Evolutionary conservation across 1,140 invertebrate genomes (phyloP), one percentile per base, ranked within the genome.

Genomic region (Cotesia vestalis): DNA sequence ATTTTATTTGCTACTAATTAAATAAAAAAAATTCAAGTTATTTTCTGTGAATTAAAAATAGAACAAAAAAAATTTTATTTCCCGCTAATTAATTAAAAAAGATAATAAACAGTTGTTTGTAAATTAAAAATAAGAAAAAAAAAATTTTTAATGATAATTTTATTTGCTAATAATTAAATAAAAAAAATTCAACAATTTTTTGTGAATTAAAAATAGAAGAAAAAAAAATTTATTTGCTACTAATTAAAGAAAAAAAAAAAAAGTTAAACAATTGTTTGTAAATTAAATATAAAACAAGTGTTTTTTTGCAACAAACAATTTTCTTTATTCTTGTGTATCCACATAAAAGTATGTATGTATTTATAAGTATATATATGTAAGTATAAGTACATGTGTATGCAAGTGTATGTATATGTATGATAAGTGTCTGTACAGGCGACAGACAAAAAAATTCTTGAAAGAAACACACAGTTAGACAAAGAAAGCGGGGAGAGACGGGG

Each of bases 361-460:
- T n/a, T 35, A 36, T 35, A 27, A 63, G 17, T 46, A 51, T 63
- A 17, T 53, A 34, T 64, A 14, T 40, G 40, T 46, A 46, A 9
- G 40, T 46, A 46, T 46, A 46, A 2, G 11, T 46, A 46, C 6
- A 11, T 46, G 6, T 46, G 17, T 14, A 55, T 55, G 12, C 12
- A 55, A 55, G 17, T 17, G 53, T 14, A 55, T 66, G 51, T 38
- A 35, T 11, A 8, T 4, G n/a, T 34, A 34, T 20, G 14, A 40
- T 36, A 35, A 64, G 27, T 52, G 62, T 64, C 36, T 53, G 51
- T 66, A 14, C 62, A 57, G 14, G 51, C 52, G 69, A 40, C 62
- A 66, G 36, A 71, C 36, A 64, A 71, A 71, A 71, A 62, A 55
- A 34, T 51, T 34, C 35, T 57, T 46, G 52, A 71, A 51, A 64